Percentiles rank a stretch among this genome's conserved stretches.
These are phyloP conservation scores for Caligus rogercresseyi DNA, from an alignment of 1,140 invertebrate species.

Conservation along the genomic window DNA sequence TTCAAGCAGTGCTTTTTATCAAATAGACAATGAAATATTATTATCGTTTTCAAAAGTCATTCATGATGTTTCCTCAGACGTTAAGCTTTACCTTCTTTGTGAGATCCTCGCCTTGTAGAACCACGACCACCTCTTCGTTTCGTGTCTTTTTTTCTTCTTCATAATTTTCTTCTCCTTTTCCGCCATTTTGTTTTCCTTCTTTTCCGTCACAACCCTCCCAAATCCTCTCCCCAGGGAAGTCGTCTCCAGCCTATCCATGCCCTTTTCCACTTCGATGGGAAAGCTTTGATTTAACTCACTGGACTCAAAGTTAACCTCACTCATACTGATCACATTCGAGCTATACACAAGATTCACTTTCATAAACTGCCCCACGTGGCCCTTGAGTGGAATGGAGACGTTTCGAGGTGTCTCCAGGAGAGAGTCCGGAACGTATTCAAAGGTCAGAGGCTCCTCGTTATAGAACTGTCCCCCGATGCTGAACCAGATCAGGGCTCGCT, in stretches of 20 bases:
- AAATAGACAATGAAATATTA: too few species aligned
- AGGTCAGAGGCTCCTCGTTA: slow-evolving; percentile 40
- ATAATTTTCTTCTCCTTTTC: background rate
- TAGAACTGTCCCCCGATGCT: slow-evolving; percentile 44
- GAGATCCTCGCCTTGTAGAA: background rate
- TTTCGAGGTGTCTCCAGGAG: slow-evolving; percentile 50
- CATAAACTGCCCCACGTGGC: slow-evolving; percentile 43
- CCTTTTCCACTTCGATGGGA: background rate
- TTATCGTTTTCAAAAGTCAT: too few species aligned
- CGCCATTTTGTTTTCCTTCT: too few species aligned
- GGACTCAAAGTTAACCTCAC: slow-evolving; percentile 56
- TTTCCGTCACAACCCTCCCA: too few species aligned
- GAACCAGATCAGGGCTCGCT: slow-evolving; percentile 47
- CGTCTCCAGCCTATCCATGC: too few species aligned
- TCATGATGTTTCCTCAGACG: too few species aligned
- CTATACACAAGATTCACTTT: slow-evolving; percentile 54
- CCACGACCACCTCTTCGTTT: background rate
- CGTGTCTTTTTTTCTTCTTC: background rate
- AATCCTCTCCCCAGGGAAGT: too few species aligned
- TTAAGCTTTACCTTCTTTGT: background rate
- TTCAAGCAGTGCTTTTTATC: too few species aligned
- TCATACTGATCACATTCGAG: slow-evolving; percentile 54
- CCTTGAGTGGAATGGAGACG: slow-evolving; percentile 46
- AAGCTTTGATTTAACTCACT: background rate
- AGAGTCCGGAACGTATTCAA: slow-evolving; percentile 49